Conservation (phyloP, 2,113 vertebrate species). For the Rhadina sibilatrix region DNA sequence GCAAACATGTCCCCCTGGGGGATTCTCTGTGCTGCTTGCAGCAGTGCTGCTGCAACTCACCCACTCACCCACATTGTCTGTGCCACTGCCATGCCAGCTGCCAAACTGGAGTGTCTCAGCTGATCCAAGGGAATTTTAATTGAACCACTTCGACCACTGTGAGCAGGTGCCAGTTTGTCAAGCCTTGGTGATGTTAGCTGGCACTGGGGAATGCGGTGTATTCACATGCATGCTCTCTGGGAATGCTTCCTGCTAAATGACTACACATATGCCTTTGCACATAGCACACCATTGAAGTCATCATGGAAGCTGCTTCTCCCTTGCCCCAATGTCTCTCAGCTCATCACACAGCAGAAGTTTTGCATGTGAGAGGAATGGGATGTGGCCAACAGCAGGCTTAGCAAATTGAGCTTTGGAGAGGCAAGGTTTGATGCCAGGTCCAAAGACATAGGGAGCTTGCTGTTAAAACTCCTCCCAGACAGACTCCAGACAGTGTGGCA, state of each 20-base stretch:
- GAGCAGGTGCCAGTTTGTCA: background rate
- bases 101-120: background rate
- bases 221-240: background rate
- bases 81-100: fast-evolving
- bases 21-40: background rate
- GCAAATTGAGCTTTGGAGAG: background rate
- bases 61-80: background rate
- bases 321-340: background rate
- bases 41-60: background rate
- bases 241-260: background rate
- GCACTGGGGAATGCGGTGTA: background rate
- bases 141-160: background rate
- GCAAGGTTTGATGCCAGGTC: background rate
- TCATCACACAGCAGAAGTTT: background rate
- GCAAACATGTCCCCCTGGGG: no score
- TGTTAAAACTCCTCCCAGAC: background rate
- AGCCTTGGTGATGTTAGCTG: background rate
- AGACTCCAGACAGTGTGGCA: background rate
- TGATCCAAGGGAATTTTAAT: background rate
- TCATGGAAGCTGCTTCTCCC: background rate
- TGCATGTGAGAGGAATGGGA: background rate
- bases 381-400: background rate
- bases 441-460: background rate
- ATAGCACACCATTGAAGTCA: background rate
- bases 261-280: background rate